Base-by-base conservation (phyloP, 1,140 invertebrate species). In the Tigriopus japonicus region DNA sequence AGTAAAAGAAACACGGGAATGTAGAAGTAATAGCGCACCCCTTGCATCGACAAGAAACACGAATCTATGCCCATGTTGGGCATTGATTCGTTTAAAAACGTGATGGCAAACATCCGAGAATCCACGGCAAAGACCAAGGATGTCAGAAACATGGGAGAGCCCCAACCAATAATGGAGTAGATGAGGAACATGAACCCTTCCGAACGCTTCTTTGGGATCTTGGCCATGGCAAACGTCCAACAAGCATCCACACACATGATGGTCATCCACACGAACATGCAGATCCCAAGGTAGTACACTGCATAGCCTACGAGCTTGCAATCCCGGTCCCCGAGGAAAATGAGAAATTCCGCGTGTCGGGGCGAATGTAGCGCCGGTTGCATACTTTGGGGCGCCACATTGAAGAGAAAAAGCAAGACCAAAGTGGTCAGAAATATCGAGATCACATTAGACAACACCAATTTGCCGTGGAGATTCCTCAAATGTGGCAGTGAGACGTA, bases 211-310 rank as follows among this genome's bases (percentile, higher is more conserved):
- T 41, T 40, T 40, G 55, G 55, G 14, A 58, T 58, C 17, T 52
- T 60, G 15, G 58, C 58, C 19, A 42, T 28, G 6, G 42, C 42
- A 49, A 60, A 60, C 1, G 58, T 60, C 58, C 58, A 60, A 17
- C 58, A 60, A 6, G 51, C 42, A 52, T 60, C 58, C n/a, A 60
- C 21, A 41, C 58, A 60, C 58, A 60, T 60, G 19, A 60, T 28
- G 14, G 58, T 52, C 58, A 60, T 60, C 58, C 58, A 60, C 21
- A 13, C 15, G 42, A 60, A 60, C 58, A 60, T 60, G 10, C 42
- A 58, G 12, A 60, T 28, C 2, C 58, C 42, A 3, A 28, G n/a
- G 35, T 52, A 60, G 58, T 60, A 60, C 2, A 49, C 15, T 7
- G 45, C n/a, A 19, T 60, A 60, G 49, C 58, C 58, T 15, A 55